Conservation (phyloP, 2,888 invertebrate genomes). For the Abrostola tripartita region DNA sequence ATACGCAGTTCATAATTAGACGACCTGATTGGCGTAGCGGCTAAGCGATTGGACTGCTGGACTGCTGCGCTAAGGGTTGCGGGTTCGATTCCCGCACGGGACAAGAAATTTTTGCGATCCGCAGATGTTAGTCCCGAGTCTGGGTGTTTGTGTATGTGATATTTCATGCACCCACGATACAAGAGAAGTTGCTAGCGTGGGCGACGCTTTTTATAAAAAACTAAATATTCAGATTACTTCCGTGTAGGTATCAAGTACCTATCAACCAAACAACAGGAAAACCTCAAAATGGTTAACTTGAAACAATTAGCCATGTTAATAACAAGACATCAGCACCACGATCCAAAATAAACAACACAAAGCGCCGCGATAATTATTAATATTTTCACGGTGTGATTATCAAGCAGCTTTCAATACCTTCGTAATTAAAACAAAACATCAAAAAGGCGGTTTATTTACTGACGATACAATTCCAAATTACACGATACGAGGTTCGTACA, state of each 20-base stretch:
- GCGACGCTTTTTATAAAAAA: too few relatives aligned
- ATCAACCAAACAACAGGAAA: constrained; percentile 18
- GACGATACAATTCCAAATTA: constrained; percentile 52
- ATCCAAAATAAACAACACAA: constrained; percentile 51
- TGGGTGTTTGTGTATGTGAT: too few relatives aligned
- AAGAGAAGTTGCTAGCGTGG: too few relatives aligned
- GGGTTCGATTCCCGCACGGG: too few relatives aligned
- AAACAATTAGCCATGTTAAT: constrained; percentile 47
- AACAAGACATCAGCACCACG: constrained; percentile 40
- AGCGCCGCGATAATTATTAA: constrained; percentile 41
- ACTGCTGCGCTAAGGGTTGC: too few relatives aligned
- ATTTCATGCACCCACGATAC: too few relatives aligned
- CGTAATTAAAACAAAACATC: constrained; percentile 58
- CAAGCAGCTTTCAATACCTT: constrained; percentile 47
- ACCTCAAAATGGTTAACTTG: constrained; percentile 27
- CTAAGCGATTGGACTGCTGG: too few relatives aligned
- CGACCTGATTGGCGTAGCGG: too few relatives aligned
- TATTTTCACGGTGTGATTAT: constrained; percentile 53
- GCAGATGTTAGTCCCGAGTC: too few relatives aligned
- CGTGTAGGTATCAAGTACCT: too few relatives aligned
- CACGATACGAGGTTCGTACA: constrained; percentile 59
- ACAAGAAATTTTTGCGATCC: too few relatives aligned
- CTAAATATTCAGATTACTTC: neutral
- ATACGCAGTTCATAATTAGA: constrained; percentile 9
- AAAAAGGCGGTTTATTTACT: constrained; percentile 59